Evolutionary conservation across 2,797 vertebrate genomes (phyloP), one percentile per base, ranked within the genome.

Genomic region (Coranthus polyacanthus): DNA sequence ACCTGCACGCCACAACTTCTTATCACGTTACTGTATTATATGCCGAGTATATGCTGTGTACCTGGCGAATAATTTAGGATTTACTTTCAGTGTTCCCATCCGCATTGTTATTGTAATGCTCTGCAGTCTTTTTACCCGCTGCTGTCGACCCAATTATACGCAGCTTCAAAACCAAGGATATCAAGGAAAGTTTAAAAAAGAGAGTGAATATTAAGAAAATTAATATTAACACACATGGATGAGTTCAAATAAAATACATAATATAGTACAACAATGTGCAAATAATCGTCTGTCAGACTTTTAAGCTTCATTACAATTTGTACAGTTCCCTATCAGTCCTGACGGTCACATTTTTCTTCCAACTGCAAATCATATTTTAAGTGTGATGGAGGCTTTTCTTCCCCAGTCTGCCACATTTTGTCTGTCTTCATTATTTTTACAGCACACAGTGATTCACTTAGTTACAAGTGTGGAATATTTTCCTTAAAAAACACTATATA

Each of bases 111-210:
- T 86, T 10, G 62, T 81, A 10, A 68, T 82, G 71, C 7, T 82
- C 11, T 82, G 80, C 49, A 81, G 72, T 68, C 42, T 75, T 18
- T n/a, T 34, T 92, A 56, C 90, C 90, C 3, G 87, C 90, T 32
- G 86, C 90, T 11, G 43, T 91, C 2, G 93, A 94, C n/a, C 92
- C 88, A 1, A 56, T 92, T 18, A 90, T 93, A 45, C 93, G 92
- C 21, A 90, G 91, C 76, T 93, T 70, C 72, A 91, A 74, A 69
- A 86, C 79, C 7, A 78, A 85, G 36, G 79, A 75, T 12, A 84
- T 84, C 39, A 82, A 84, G 45, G 50, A 80, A 5, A 52, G n/a
- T 13, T 22, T 87, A 10, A 69, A 43, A 18, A 74, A 52, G 20
- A 84, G 21, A 39, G 16, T 77, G 21, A 18, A 67, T 0, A 29